Evolutionary conservation across 1,140 invertebrate species (phyloP).

Genomic region (Listronotus oregonensis): DNA sequence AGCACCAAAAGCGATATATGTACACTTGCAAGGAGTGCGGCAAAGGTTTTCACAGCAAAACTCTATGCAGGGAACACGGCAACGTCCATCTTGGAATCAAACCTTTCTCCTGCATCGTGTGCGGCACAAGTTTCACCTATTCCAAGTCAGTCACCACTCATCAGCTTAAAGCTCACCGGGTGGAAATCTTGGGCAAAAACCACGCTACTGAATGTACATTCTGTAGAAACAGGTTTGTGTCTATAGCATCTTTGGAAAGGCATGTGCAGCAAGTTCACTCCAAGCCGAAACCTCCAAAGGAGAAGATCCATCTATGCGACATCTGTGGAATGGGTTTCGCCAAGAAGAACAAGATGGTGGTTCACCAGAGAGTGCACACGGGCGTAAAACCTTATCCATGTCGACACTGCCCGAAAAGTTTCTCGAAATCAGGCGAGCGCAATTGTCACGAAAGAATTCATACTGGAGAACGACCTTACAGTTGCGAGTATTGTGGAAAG

Average conservation of each 20-base stretch:
- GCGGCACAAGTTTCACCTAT: conserved; percentile 44
- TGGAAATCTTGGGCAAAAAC: conserved; percentile 43
- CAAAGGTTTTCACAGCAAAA: conserved; percentile 56
- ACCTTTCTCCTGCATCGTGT: conserved; percentile 59
- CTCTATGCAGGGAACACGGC: conserved; percentile 59
- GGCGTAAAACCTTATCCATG: conserved; percentile 60
- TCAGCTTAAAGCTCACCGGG: conserved; percentile 44
- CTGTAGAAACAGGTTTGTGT: conserved; percentile 42
- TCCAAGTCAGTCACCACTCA: conserved; percentile 46
- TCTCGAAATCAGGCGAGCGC: conserved; percentile 58
- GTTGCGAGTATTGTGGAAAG: conserved; percentile 64
- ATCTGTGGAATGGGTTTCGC: conserved; percentile 63
- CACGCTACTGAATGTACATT: conserved; percentile 44
- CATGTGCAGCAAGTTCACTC: conserved; percentile 37
- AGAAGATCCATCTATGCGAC: conserved; percentile 57
- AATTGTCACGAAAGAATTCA: conserved; percentile 58
- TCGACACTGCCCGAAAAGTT: conserved; percentile 59
- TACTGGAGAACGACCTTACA: conserved; percentile 60
- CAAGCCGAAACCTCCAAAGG: conserved; percentile 29
- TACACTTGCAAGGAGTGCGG: conserved; percentile 60
- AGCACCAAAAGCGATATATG: conserved; percentile 51
- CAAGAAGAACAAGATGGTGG: conserved; percentile 62
- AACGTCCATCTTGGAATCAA: conserved; percentile 72
- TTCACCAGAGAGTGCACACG: conserved; percentile 67
- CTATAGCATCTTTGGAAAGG: conserved; percentile 39